Percentiles rank a stretch among this genome's conserved stretches.
These are phyloP conservation scores for Leptinotarsa rubiginosa DNA, from an alignment of 2,888 invertebrate genomes.

Conservation along the genomic window DNA sequence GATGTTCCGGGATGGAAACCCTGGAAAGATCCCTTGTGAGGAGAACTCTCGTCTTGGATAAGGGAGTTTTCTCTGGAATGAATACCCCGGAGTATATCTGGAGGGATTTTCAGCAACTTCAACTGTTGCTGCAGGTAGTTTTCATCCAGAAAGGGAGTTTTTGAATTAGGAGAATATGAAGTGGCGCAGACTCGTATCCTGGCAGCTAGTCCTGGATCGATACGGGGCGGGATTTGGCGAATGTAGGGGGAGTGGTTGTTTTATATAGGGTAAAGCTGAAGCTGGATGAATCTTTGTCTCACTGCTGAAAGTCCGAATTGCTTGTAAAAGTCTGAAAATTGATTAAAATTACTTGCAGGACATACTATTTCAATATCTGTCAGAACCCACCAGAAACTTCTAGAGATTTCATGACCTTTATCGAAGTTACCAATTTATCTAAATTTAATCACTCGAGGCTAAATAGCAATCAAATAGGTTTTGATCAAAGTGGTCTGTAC, in stretches of 20 bases:
- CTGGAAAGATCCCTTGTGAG: conserved; percentile 2
- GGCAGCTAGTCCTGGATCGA: conserved; percentile 13
- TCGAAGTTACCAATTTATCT: no score
- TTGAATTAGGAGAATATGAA: conserved; percentile 19
- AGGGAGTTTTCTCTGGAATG: conserved; percentile 23
- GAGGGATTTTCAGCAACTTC: conserved; percentile 23
- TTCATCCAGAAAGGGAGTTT: conserved; percentile 27
- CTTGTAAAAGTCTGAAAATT: no score
- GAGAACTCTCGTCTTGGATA: conserved; percentile 10
- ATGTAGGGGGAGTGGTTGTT: not conserved
- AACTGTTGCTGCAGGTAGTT: conserved; percentile 19
- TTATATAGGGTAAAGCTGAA: not conserved
- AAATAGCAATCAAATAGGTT: no score
- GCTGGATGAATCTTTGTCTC: no score
- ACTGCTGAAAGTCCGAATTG: no score
- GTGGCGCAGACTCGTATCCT: not conserved
- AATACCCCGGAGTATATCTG: conserved; percentile 16
- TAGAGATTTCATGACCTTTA: no score
- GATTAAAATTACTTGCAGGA: no score
- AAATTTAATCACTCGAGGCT: no score
- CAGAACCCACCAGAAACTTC: no score
- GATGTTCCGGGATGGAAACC: conserved; percentile 2
- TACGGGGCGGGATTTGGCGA: not conserved
- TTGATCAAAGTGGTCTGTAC: no score
- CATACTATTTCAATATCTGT: no score